phyloP scores from a whole-genome alignment of 2,797 vertebrate species.

The Pogoniulus pusillus region DNA sequence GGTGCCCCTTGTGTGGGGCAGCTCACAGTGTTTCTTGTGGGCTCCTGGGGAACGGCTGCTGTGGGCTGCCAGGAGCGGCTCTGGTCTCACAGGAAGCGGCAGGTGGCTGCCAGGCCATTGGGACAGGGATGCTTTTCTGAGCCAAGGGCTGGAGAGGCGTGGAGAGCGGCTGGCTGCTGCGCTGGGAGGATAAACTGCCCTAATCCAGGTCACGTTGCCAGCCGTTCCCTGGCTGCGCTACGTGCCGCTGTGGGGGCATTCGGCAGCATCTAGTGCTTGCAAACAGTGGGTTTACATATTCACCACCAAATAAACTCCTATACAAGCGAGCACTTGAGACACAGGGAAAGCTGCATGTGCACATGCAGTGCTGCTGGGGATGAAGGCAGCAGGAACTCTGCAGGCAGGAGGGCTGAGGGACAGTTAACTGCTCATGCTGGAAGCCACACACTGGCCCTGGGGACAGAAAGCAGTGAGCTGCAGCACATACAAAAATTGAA shows the following conservation, averaged over 20 bases:
- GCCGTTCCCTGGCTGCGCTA: not conserved
- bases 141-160: too few relatives aligned
- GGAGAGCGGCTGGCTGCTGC: accelerated
- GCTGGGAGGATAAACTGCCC: not conserved
- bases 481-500: not conserved
- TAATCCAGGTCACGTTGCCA: not conserved
- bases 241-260: accelerated
- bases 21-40: not conserved
- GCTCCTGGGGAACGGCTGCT: not conserved
- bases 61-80: not conserved
- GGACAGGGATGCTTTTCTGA: not conserved
- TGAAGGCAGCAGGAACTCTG: not conserved
- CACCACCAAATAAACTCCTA: not conserved
- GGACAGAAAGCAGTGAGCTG: not conserved
- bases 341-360: not conserved
- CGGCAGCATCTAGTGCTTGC: not conserved
- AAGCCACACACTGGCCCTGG: not conserved
- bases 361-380: not conserved
- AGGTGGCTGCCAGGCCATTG: too few relatives aligned
- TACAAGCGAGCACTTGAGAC: not conserved
- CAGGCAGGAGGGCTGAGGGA: not conserved
- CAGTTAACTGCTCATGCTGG: accelerated
- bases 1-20: accelerated
- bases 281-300: not conserved
- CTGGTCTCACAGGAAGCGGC: accelerated